Evolutionary conservation across 2,888 invertebrate genomes (phyloP).

Genomic region (Aproaerema taeniolella): DNA sequence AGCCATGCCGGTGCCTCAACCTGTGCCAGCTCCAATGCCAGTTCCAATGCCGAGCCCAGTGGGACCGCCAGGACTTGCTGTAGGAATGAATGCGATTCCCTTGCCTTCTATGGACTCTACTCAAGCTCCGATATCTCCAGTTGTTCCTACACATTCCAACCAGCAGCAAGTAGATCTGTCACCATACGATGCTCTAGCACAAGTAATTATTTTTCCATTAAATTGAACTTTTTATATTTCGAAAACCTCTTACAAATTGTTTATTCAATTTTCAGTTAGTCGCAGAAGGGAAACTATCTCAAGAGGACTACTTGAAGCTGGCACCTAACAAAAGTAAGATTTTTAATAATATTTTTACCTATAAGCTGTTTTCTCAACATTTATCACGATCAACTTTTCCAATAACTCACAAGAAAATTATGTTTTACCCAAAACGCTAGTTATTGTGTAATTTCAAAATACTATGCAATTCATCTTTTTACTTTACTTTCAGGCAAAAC

Average conservation of each 20-base stretch:
- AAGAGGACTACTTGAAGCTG: slow-evolving; percentile 65
- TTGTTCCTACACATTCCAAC: slow-evolving; percentile 16
- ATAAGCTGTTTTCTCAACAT: neutral
- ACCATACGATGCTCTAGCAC: slow-evolving; percentile 60
- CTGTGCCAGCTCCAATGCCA: slow-evolving; percentile 27
- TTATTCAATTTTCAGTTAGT: slow-evolving; percentile 73
- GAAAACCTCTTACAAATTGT: slow-evolving; percentile 6
- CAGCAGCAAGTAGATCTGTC: slow-evolving; percentile 23
- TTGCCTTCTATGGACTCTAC: slow-evolving; percentile 12
- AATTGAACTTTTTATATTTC: slow-evolving; percentile 3
- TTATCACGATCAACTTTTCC: no score
- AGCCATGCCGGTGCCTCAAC: slow-evolving; percentile 24
- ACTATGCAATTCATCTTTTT: no score
- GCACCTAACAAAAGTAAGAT: slow-evolving; percentile 61
- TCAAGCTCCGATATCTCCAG: slow-evolving; percentile 30
- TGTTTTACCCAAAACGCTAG: no score
- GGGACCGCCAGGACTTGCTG: slow-evolving; percentile 32
- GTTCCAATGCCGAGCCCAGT: slow-evolving; percentile 25
- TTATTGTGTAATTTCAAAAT: no score
- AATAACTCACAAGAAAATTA: no score
- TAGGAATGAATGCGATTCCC: slow-evolving; percentile 18
- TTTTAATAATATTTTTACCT: neutral
- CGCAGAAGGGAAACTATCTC: slow-evolving; percentile 64
- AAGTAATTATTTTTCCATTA: slow-evolving; percentile 41
- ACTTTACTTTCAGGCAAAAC: slow-evolving; percentile 14